Evolutionary conservation across 2,797 vertebrate species (phyloP).

Genomic region (Sphenopsis melanotis): DNA sequence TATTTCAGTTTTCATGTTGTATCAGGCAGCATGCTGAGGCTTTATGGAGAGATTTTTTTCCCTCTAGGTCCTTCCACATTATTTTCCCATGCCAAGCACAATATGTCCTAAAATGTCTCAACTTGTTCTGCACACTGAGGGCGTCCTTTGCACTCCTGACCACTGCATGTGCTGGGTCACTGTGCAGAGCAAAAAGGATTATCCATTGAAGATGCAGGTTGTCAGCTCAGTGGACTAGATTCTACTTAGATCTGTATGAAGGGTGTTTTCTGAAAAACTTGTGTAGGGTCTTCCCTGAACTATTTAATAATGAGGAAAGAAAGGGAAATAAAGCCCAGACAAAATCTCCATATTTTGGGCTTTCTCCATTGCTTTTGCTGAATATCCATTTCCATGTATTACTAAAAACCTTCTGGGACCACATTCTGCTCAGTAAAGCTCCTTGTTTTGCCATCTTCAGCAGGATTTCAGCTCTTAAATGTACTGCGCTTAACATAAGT

Average conservation of each 20-base stretch:
- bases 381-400: neutral
- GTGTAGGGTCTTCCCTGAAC: neutral
- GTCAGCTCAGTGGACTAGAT: neutral
- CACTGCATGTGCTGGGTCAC: neutral
- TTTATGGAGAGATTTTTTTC: neutral
- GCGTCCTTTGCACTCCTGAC: neutral
- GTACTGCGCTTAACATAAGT: neutral
- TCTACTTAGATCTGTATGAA: neutral
- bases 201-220: neutral
- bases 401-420: neutral
- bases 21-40: neutral
- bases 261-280: neutral
- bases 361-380: neutral
- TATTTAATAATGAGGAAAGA: neutral
- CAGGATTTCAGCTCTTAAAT: neutral
- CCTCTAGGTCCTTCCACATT: neutral
- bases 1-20: neutral
- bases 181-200: fast-evolving
- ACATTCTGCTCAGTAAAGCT: neutral
- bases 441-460: neutral
- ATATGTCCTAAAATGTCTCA: neutral
- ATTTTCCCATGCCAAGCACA: neutral
- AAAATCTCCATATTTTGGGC: neutral
- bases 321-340: neutral
- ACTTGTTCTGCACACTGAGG: neutral